Conservation (phyloP, 2,113 vertebrate species). For the Pelodiscus sinensis region DNA sequence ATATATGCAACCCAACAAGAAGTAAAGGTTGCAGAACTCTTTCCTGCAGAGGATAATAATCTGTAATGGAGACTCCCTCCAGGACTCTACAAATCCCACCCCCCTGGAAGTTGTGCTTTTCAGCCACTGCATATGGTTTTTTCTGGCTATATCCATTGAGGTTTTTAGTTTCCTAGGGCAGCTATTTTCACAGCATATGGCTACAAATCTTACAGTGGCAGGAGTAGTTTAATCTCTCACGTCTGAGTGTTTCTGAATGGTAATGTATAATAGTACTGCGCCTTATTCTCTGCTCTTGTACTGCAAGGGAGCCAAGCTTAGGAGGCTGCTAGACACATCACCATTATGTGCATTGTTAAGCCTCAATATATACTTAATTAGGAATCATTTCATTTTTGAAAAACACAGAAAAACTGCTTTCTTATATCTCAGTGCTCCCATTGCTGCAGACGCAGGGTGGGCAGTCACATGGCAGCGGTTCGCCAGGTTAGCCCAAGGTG, state of each 20-base stretch:
- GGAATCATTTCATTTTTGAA: conserved; percentile 39
- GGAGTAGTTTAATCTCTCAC: neutral
- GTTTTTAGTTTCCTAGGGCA: conserved; percentile 46
- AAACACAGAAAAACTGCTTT: conserved; percentile 39
- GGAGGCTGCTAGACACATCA: conserved; percentile 26
- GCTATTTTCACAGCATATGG: conserved; percentile 47
- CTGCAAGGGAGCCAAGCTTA: neutral
- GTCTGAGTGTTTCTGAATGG: neutral
- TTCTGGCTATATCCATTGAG: conserved; percentile 58
- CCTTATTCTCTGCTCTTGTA: conserved; percentile 18
- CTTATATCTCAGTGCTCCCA: neutral
- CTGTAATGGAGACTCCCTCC: conserved; percentile 26
- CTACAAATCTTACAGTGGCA: conserved; percentile 42
- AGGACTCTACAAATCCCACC: conserved; percentile 25
- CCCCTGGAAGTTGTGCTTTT: conserved; percentile 52
- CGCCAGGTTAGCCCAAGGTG: too few relatives aligned
- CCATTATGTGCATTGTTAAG: conserved; percentile 41
- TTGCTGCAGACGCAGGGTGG: neutral
- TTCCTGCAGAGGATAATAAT: neutral
- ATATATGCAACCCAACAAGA: conserved; percentile 29
- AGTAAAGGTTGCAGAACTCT: conserved; percentile 5
- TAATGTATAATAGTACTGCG: neutral
- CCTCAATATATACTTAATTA: conserved; percentile 49
- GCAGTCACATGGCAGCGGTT: too few relatives aligned
- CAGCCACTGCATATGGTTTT: conserved; percentile 49